Evolutionary conservation across 2,113 vertebrate genomes (phyloP).

Genomic region (Dipodomys ordii): DNA sequence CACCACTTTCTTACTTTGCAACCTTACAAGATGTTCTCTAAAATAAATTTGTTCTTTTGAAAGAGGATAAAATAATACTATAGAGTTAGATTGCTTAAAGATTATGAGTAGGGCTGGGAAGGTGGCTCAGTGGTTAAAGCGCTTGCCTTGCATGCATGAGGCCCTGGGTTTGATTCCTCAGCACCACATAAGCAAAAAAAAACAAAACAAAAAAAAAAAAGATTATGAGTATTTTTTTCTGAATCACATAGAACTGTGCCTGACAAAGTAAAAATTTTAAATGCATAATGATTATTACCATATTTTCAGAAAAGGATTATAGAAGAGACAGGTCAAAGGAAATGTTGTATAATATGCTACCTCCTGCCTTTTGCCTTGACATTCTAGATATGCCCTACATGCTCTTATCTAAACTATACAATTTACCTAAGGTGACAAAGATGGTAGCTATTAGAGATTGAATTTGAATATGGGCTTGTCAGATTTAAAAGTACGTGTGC

Average conservation of each 20-base stretch:
- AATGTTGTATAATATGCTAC: not conserved
- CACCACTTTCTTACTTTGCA: not conserved
- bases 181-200: too few species aligned
- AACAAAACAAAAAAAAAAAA: too few species aligned
- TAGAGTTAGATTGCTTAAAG: not conserved
- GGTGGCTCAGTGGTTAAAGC: too few species aligned
- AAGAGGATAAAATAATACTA: not conserved
- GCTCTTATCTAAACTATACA: conserved; percentile 33
- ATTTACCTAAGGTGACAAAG: not conserved
- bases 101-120: too few species aligned
- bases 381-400: not conserved
- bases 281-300: not conserved
- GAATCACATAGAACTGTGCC: not conserved
- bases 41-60: not conserved
- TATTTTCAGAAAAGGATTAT: not conserved
- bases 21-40: conserved; percentile 7
- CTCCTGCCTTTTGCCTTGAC: not conserved
- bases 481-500: not conserved
- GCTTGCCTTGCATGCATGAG: too few species aligned
- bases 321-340: conserved; percentile 19
- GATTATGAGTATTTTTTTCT: not conserved
- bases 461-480: conserved; percentile 21
- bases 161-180: too few species aligned
- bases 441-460: not conserved
- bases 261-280: conserved; percentile 38